Conservation (phyloP, 2,113 vertebrate genomes). For the Seriola aureovittata region DNA sequence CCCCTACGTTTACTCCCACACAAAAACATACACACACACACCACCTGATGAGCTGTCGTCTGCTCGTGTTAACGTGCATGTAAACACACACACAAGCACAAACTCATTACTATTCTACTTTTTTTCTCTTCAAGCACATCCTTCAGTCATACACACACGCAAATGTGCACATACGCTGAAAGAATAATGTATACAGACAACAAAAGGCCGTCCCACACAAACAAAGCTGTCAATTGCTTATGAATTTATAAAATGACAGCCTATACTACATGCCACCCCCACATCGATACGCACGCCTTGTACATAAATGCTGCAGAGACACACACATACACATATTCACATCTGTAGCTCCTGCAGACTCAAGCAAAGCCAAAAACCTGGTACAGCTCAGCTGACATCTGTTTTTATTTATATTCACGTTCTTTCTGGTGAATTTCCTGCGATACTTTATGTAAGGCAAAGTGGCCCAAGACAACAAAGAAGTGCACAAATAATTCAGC, state of each 20-base stretch:
- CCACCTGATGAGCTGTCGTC: slow-evolving; percentile 9
- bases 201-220: slow-evolving; percentile 51
- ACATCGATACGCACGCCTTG: slow-evolving; percentile 25
- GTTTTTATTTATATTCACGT: slow-evolving; percentile 51
- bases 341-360: slow-evolving; percentile 3
- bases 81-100: slow-evolving; percentile 39
- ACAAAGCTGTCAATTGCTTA: slow-evolving; percentile 51
- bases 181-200: slow-evolving; percentile 50
- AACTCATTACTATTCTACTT: slow-evolving; percentile 40
- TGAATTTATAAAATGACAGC: slow-evolving; percentile 47
- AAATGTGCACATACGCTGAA: slow-evolving; percentile 28
- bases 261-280: slow-evolving; percentile 30
- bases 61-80: slow-evolving; percentile 16
- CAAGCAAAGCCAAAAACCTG: slow-evolving; percentile 33
- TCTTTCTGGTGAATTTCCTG: slow-evolving; percentile 40
- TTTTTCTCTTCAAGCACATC: slow-evolving; percentile 15
- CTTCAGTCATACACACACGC: neutral
- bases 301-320: slow-evolving; percentile 28
- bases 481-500: neutral
- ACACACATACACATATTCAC: neutral
- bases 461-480: neutral
- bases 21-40: slow-evolving; percentile 33
- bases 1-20: slow-evolving; percentile 41
- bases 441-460: slow-evolving; percentile 6
- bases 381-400: slow-evolving; percentile 34